Evolutionary conservation across 2,113 vertebrate genomes (phyloP).

Genomic region (Climacteris rufus): DNA sequence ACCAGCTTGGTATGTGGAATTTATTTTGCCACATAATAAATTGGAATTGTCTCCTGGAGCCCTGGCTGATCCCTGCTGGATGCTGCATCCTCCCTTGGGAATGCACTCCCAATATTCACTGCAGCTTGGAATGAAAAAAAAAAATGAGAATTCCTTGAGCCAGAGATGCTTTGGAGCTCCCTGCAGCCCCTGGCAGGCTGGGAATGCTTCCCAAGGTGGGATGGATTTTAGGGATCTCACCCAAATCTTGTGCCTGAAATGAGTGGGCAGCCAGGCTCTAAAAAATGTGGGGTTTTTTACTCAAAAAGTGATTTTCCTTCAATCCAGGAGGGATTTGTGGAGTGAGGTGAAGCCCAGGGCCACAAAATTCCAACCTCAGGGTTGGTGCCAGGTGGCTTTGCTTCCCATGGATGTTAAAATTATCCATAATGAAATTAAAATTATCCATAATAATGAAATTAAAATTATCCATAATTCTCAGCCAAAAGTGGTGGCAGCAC

Average conservation of each 20-base stretch:
- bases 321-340: neutral
- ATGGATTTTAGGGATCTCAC: too few relatives aligned
- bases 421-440: too few relatives aligned
- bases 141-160: neutral
- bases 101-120: fast-evolving
- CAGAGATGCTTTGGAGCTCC: neutral
- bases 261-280: neutral
- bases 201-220: neutral
- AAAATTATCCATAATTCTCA: fast-evolving
- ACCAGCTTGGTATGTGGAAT: neutral
- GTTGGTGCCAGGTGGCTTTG: neutral
- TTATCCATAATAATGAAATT: too few relatives aligned
- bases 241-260: neutral
- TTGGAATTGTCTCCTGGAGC: neutral
- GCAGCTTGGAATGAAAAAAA: neutral
- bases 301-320: neutral
- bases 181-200: neutral
- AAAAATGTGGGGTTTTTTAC: neutral
- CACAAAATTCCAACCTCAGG: fast-evolving
- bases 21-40: conserved; percentile 32
- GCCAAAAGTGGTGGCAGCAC: neutral
- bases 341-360: neutral
- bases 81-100: neutral
- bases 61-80: neutral
- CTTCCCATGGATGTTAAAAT: neutral